Percentiles rank a stretch among this genome's conserved stretches.
phyloP scores from a whole-genome alignment of 1,140 invertebrate species.

The Chymomyza costata region DNA sequence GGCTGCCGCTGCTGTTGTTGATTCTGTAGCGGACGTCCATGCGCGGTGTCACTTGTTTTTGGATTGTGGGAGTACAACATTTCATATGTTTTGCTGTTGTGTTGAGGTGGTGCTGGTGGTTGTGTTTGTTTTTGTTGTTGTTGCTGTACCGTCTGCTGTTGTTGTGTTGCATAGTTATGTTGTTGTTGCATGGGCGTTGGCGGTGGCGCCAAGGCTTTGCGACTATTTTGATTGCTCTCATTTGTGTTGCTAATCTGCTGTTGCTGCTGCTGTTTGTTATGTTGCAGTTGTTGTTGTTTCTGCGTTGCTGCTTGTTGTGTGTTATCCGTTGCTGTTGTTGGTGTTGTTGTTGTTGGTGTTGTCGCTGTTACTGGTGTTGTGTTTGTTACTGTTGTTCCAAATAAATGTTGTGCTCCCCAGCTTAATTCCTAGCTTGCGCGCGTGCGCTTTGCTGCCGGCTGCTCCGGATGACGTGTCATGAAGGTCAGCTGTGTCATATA shows the following conservation, averaged over 20 bases:
- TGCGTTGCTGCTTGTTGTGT: slow-evolving; percentile 6
- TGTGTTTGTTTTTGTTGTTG: slow-evolving; percentile 13
- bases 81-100: slow-evolving; percentile 55
- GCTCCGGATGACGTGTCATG: slow-evolving; percentile 79
- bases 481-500: slow-evolving; percentile 91
- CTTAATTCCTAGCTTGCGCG: slow-evolving; percentile 75
- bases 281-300: slow-evolving; percentile 6
- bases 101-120: slow-evolving; percentile 31
- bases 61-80: slow-evolving; percentile 75
- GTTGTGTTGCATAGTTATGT: slow-evolving; percentile 21
- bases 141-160: slow-evolving; percentile 19
- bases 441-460: slow-evolving; percentile 68
- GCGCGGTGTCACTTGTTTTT: slow-evolving; percentile 8
- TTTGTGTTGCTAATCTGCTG: slow-evolving; percentile 2
- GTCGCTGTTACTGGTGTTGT: slow-evolving; percentile 15
- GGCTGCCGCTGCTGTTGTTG: slow-evolving; percentile 21
- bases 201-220: slow-evolving; percentile 37
- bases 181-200: slow-evolving; percentile 38
- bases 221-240: slow-evolving; percentile 7
- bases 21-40: slow-evolving; percentile 33
- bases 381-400: slow-evolving; percentile 34
- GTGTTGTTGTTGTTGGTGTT: slow-evolving; percentile 25
- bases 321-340: slow-evolving; percentile 12
- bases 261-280: background rate
- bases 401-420: slow-evolving; percentile 74